A percentile compares a stretch with the other conserved stretches of the same genome.
These are phyloP conservation scores for Leptosomus discolor DNA, from an alignment of 2,113 vertebrate species.

Conservation along the genomic window DNA sequence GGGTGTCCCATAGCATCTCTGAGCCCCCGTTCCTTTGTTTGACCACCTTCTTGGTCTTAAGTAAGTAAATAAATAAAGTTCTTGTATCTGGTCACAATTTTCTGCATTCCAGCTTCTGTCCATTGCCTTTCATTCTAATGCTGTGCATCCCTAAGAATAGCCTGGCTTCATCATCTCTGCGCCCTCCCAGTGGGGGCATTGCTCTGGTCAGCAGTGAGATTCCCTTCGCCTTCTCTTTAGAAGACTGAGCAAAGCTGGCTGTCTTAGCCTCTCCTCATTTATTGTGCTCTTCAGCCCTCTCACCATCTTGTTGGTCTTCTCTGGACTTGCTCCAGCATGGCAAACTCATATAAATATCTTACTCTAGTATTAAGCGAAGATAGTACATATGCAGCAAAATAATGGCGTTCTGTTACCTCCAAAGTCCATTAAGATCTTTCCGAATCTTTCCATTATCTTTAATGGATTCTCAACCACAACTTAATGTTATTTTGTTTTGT, in stretches of 20 bases:
- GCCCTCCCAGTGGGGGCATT: neutral
- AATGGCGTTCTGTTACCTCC: neutral
- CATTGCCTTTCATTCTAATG: neutral
- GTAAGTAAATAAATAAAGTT: neutral
- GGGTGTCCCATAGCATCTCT: neutral
- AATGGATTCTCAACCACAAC: neutral
- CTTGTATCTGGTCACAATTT: neutral
- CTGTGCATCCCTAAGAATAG: neutral
- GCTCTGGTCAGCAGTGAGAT: neutral
- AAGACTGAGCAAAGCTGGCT: neutral
- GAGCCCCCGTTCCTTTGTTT: neutral
- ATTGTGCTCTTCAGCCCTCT: neutral
- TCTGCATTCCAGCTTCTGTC: neutral
- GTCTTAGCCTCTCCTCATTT: neutral
- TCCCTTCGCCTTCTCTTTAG: neutral
- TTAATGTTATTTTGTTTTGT: neutral
- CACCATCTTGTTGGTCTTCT: neutral
- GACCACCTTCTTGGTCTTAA: neutral
- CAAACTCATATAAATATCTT: neutral
- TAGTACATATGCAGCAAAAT: neutral
- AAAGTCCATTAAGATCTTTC: neutral
- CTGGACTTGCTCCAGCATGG: neutral
- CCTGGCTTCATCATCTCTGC: neutral
- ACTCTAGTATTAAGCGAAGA: neutral
- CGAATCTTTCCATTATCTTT: neutral